A percentile compares a stretch with the other conserved stretches of the same genome.
These are phyloP conservation scores for Eledona agricola DNA, from an alignment of 2,888 invertebrate species.

Conservation along the genomic window DNA sequence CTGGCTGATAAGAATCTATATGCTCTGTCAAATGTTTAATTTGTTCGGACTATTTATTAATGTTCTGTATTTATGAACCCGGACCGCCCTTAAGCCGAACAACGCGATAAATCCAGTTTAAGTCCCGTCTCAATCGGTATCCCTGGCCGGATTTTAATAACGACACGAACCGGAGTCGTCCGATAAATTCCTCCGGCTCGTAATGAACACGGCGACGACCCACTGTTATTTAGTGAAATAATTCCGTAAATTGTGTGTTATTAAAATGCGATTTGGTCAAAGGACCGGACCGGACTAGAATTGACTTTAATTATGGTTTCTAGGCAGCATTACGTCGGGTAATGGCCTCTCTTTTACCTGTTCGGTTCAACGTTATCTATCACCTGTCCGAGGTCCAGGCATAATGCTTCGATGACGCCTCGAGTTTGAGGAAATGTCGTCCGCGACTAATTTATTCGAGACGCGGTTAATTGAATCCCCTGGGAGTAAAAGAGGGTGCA, in stretches of 20 bases:
- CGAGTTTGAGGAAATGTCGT: conserved; percentile 20
- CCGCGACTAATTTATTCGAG: conserved; percentile 7
- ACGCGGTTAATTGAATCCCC: conserved; percentile 7
- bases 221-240: conserved; percentile 49
- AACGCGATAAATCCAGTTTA: conserved; percentile 50
- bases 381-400: conserved; percentile 25
- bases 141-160: conserved; percentile 28
- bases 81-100: conserved; percentile 51
- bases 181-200: conserved; percentile 16
- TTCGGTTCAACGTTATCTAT: conserved; percentile 29
- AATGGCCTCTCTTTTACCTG: conserved; percentile 45
- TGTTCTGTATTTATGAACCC: conserved; percentile 55
- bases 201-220: conserved; percentile 24
- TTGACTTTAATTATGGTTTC: conserved; percentile 52
- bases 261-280: conserved; percentile 52
- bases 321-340: conserved; percentile 47
- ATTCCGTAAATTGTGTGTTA: conserved; percentile 51
- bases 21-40: conserved; percentile 59
- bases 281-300: conserved; percentile 44
- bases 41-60: conserved; percentile 59
- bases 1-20: conserved; percentile 56
- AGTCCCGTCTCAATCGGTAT: conserved; percentile 45
- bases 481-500: conserved; percentile 3
- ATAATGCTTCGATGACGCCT: conserved; percentile 19
- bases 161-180: conserved; percentile 10